These are phyloP conservation scores for Heliothis subflexa DNA, from an alignment of 1,140 invertebrate species.

Conservation along the genomic window DNA sequence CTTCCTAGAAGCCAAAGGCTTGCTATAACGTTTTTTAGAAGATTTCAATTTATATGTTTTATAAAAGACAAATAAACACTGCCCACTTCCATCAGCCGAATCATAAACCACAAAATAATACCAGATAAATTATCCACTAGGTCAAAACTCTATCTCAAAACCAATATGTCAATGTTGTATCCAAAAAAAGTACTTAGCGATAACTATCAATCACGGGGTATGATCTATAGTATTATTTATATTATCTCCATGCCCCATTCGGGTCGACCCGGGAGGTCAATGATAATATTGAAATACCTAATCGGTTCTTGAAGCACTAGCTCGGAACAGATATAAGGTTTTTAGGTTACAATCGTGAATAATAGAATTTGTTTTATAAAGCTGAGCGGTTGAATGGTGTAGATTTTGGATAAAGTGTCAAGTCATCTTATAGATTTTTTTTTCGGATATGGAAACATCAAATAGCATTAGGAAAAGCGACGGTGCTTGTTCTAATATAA, in stretches of 20 bases:
- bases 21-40: no score
- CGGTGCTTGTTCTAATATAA: no score
- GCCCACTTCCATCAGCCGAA: neutral
- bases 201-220: slow-evolving; percentile 35
- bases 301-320: slow-evolving; percentile 26
- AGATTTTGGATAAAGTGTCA: neutral
- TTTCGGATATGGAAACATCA: neutral
- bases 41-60: no score
- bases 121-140: slow-evolving; percentile 11
- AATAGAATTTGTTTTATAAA: neutral
- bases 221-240: slow-evolving; percentile 31
- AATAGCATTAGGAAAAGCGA: no score
- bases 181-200: slow-evolving; percentile 30
- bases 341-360: slow-evolving; percentile 29
- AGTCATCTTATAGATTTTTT: neutral
- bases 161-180: slow-evolving; percentile 35
- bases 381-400: slow-evolving; percentile 17
- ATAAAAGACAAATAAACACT: no score
- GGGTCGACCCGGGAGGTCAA: slow-evolving; percentile 35
- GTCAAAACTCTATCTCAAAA: neutral
- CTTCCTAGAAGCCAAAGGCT: no score
- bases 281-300: slow-evolving; percentile 37
- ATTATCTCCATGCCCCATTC: slow-evolving; percentile 29
- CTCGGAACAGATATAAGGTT: neutral
- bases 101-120: neutral